Percentiles rank a stretch among this genome's conserved stretches.
Evolutionary conservation across 2,888 invertebrate genomes (phyloP).

Genomic region (Sesia apiformis): DNA sequence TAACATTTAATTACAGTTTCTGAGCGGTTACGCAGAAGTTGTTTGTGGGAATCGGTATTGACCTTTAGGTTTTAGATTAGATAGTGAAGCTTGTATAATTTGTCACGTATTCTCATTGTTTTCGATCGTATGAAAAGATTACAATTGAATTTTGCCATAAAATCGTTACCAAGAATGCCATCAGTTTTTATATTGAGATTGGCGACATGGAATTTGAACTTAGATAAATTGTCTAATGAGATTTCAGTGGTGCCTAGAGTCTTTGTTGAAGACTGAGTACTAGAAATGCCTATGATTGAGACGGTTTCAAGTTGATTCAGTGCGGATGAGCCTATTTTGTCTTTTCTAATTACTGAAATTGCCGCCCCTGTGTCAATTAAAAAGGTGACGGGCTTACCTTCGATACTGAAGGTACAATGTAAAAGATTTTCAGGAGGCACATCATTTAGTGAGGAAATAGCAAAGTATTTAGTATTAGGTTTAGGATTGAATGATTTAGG

Average conservation of each 20-base stretch:
- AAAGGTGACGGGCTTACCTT: constrained; percentile 13
- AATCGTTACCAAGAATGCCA: constrained; percentile 8
- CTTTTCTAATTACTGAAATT: constrained; percentile 2
- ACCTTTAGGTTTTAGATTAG: background rate
- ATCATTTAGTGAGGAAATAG: constrained; percentile 16
- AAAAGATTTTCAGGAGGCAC: constrained; percentile 19
- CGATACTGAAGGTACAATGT: constrained; percentile 16
- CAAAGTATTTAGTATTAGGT: too few relatives aligned
- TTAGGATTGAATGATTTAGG: constrained; percentile 4
- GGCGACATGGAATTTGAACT: constrained; percentile 6
- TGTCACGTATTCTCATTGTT: background rate
- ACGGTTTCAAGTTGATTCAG: constrained; percentile 1
- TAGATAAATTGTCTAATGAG: constrained; percentile 5
- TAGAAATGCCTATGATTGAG: constrained; percentile 2
- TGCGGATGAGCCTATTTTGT: constrained; percentile 1
- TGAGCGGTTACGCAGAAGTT: background rate
- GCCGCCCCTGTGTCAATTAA: constrained; percentile 7
- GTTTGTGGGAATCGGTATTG: background rate
- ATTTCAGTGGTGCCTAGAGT: constrained; percentile 1
- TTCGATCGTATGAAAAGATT: constrained; percentile 3
- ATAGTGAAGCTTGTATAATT: background rate
- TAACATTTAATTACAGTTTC: background rate
- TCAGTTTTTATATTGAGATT: constrained; percentile 7
- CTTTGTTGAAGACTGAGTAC: background rate
- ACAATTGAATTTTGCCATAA: constrained; percentile 6